Evolutionary conservation across 2,113 vertebrate species (phyloP), one percentile per base, ranked within the genome.

Genomic region (Neopipo cinnamomea): DNA sequence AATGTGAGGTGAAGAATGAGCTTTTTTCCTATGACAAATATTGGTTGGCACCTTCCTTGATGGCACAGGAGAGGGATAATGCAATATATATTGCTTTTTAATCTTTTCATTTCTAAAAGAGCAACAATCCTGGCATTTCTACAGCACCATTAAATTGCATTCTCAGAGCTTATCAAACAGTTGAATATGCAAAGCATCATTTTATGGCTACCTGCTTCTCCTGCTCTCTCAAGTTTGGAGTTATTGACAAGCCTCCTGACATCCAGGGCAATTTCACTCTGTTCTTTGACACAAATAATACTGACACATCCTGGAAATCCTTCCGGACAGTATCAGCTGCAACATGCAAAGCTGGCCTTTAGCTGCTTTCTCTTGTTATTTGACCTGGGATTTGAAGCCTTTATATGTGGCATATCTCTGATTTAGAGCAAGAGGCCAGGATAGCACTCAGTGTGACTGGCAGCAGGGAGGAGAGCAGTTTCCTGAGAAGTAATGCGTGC

Each of bases 351-450:
- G 63, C 71, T 91, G 89, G 88, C 91, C 91, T 96, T 94, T 91
- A 90, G 62, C 56, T 70, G 75, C 11, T 80, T 88, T 85, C 81
- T 93, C 25, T 53, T 89, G 89, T 87, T 96, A 55, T 96, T 96
- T 96, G 94, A 70, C 89, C 62, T 88, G 88, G 67, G 88, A 94
- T 96, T 96, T 91, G 82, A 83, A 95, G 55, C 67, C 63, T 94
- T 90, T 77, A 14, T 63, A 42, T 2, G 2, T 55, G 58, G 33
- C 53, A 31, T 39, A 61, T 85, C 63, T 93, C 59, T 47, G 59
- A 74, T 94, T 91, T 67, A 55, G 63, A 73, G 6, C 23, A n/a
- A 79, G 62, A 90, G 22, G 31, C 62, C 37, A 37, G 58, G 12
- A 25, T 19, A 66, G 63, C 25, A 19, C 28, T 90, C 58, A 14